Base-by-base conservation (phyloP, 2,113 vertebrate species). In the Bagarius yarrelli region DNA sequence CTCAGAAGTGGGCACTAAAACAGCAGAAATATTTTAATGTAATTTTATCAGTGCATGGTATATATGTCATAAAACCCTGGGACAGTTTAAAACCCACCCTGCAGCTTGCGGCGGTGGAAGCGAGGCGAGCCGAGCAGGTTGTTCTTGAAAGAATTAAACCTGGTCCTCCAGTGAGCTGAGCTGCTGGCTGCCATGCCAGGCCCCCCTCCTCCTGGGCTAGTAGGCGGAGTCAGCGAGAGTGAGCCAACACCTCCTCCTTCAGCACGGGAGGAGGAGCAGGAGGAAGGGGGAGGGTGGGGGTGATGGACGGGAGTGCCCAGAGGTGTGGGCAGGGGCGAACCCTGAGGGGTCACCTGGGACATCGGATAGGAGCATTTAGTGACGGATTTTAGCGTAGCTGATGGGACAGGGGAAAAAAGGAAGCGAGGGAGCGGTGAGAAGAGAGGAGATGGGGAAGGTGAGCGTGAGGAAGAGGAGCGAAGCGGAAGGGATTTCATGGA, bases 81-180 rank as follows among this genome's bases (percentile, higher is more conserved):
- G 70, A 71, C 44, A 2, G 30, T 50, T n/a, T 1, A 47, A 52
- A 8, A 66, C 67, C 66, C 87, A 97, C 96, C 96, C 91, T 97
- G 96, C 88, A 97, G 89, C 87, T 97, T 97, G 88, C 96, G 95
- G 25, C 95, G 95, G 85, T 97, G 96, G 90, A 97, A 97, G 30
- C 95, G 94, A 0, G 95, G 96, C 0, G 96, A 97, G 36, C 96
- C 96, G 85, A 97, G 90, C 85, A 97, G 93, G 89, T 95, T 97
- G 91, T 97, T 97, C 89, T 96, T 96, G 89, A 97, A 95, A 57
- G 95, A 97, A 89, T 96, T 97, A 88, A 97, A 94, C 36, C 96
- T 95, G 79, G 94, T 96, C 90, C 95, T 95, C 96, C 96, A 97
- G 87, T 94, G 93, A 77, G 93, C 92, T 0, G 93, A 93, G 88